Evolutionary conservation across 2,888 invertebrate genomes (phyloP).

Genomic region (Prenolepis imparis): DNA sequence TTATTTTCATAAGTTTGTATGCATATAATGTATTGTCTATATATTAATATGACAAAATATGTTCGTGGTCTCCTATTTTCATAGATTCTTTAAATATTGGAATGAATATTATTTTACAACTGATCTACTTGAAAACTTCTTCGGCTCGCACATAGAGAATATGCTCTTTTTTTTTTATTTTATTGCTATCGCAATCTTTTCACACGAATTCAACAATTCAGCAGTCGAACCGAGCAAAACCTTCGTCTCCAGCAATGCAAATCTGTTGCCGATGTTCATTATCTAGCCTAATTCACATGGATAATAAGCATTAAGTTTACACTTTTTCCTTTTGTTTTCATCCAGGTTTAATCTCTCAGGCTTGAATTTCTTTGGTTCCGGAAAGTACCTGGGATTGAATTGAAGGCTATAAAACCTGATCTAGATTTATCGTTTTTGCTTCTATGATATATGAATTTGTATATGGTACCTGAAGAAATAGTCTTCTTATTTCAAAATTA

Average conservation of each 20-base stretch:
- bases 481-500: neutral
- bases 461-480: neutral
- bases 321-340: neutral
- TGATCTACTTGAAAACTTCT: constrained; percentile 8
- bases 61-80: neutral
- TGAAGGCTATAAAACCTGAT: constrained; percentile 82
- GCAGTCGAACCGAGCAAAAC: constrained; percentile 72
- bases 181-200: constrained; percentile 85
- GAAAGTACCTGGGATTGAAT: constrained; percentile 81
- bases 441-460: constrained; percentile 77
- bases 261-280: constrained; percentile 82
- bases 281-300: constrained; percentile 80
- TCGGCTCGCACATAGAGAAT: constrained; percentile 64
- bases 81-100: no score
- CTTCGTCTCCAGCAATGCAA: constrained; percentile 83
- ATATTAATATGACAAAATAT: neutral
- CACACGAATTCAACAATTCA: constrained; percentile 78
- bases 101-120: constrained; percentile 48
- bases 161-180: constrained; percentile 48
- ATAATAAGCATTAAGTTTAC: constrained; percentile 66
- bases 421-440: constrained; percentile 77
- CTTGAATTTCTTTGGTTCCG: constrained; percentile 83
- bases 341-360: constrained; percentile 85
- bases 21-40: neutral
- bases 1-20: neutral